These are phyloP conservation scores for Stomatorhinus ivindoensis DNA, from an alignment of 2,113 vertebrate genomes.

Conservation along the genomic window DNA sequence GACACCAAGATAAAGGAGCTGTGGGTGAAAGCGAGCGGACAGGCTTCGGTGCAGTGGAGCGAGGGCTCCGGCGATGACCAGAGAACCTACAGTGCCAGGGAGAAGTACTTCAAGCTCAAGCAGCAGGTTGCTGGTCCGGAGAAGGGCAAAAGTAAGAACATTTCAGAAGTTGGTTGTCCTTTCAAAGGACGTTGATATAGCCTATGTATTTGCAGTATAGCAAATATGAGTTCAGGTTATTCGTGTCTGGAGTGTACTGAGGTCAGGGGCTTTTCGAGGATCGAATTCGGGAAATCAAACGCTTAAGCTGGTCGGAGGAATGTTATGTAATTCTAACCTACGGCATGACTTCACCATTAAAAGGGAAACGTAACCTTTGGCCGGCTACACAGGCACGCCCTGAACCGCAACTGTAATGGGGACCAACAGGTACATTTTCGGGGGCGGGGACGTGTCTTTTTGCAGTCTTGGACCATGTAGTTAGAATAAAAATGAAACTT, in stretches of 20 bases:
- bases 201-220: neutral
- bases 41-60: conserved; percentile 12
- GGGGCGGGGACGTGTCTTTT: neutral
- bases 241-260: neutral
- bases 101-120: conserved; percentile 18
- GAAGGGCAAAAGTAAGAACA: conserved; percentile 6
- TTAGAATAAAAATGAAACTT: neutral
- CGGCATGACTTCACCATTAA: neutral
- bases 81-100: neutral
- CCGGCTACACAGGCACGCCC: neutral
- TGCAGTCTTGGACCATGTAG: neutral
- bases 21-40: conserved; percentile 19
- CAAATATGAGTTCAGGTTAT: neutral
- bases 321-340: neutral
- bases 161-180: neutral
- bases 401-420: neutral
- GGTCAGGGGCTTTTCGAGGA: neutral
- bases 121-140: neutral
- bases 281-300: neutral
- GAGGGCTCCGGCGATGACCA: neutral
- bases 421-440: neutral
- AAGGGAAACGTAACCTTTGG: neutral
- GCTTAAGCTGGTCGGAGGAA: neutral
- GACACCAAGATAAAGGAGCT: conserved; percentile 14
- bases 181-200: neutral